Percentiles rank a stretch among this genome's conserved stretches.
phyloP scores from a whole-genome alignment of 2,113 vertebrate genomes.

The Callaeas wilsoni region DNA sequence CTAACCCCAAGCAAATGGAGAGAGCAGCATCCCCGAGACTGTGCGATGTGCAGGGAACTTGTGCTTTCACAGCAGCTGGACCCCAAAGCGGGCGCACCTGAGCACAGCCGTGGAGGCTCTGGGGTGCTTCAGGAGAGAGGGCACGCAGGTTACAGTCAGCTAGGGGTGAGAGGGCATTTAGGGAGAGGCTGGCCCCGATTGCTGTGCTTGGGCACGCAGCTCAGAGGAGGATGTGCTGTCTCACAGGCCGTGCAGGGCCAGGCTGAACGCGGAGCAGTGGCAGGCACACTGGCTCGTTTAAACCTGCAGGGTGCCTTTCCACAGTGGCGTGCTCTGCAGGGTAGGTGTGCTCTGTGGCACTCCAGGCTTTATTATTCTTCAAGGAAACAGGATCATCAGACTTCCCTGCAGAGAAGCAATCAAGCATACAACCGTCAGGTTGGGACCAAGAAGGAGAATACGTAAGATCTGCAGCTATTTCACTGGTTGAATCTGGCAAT shows the following conservation, averaged over 20 bases:
- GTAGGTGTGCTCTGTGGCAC: background rate
- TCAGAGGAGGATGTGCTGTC: background rate
- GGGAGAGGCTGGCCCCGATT: background rate
- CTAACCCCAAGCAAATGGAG: background rate
- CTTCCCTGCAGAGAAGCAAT: constrained; percentile 48
- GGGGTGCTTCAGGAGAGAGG: background rate
- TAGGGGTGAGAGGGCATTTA: background rate
- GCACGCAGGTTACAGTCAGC: background rate
- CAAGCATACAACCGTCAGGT: background rate
- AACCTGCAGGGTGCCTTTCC: background rate
- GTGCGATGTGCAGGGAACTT: background rate
- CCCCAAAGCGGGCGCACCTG: background rate
- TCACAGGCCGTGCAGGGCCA: background rate
- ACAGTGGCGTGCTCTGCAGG: background rate
- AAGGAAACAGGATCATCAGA: constrained; percentile 1
- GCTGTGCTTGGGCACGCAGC: background rate
- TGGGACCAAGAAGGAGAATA: background rate
- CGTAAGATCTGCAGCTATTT: background rate
- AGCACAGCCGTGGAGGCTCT: rapidly evolving
- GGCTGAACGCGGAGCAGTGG: background rate
- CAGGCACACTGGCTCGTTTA: background rate
- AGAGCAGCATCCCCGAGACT: background rate
- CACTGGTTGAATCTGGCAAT: background rate
- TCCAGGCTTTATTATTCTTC: constrained; percentile 13
- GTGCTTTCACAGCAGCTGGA: background rate